Evolutionary conservation across 2,113 vertebrate genomes (phyloP).

Genomic region (Formicarius rufipectus): DNA sequence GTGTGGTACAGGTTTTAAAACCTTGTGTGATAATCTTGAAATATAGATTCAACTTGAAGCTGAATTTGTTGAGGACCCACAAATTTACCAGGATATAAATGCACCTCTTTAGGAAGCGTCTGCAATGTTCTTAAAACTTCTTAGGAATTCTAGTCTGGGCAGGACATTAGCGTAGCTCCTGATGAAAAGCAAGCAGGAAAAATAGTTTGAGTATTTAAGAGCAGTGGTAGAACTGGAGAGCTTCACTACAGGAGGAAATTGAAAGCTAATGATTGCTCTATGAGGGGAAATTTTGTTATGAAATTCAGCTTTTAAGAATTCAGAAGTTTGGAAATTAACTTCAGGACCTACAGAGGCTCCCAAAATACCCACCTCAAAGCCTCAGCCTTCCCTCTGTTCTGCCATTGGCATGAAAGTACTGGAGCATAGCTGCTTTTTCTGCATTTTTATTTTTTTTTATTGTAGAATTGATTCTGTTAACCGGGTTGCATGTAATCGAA

Average conservation of each 20-base stretch:
- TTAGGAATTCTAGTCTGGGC: neutral
- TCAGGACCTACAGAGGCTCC: neutral
- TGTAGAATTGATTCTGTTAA: neutral
- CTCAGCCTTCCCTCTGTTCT: neutral
- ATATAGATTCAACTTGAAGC: neutral
- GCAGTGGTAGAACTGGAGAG: neutral
- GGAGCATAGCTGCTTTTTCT: neutral
- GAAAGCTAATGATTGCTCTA: rapidly evolving
- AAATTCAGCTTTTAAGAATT: neutral
- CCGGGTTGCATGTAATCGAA: neutral
- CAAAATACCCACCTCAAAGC: neutral
- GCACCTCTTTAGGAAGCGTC: neutral
- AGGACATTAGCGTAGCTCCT: neutral
- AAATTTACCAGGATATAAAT: neutral
- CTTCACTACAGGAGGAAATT: neutral
- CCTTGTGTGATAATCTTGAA: neutral
- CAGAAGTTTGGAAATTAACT: neutral
- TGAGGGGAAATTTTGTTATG: neutral
- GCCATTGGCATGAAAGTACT: neutral
- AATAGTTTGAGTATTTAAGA: neutral
- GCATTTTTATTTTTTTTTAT: neutral
- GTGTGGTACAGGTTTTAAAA: neutral
- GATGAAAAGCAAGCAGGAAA: neutral
- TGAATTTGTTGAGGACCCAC: neutral
- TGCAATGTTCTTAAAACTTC: neutral